Conservation (phyloP, 2,113 vertebrate genomes). For the Alethe diademata region DNA sequence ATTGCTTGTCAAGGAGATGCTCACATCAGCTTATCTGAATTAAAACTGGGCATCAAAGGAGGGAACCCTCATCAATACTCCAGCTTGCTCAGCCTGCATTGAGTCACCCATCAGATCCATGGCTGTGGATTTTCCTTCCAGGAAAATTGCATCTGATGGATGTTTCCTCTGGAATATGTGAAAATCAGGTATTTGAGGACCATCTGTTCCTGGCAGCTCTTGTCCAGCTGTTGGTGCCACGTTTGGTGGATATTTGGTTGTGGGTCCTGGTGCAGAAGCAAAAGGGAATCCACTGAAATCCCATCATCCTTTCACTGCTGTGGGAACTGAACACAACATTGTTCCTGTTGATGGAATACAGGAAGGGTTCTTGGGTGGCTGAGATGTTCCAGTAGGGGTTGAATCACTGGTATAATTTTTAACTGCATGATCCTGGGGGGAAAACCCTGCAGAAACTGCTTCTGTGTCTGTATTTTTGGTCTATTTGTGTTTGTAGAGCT, state of each 20-base stretch:
- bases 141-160: background rate
- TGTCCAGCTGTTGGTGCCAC: background rate
- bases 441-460: background rate
- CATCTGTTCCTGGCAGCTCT: background rate
- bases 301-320: rapidly evolving
- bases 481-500: background rate
- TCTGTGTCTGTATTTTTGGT: background rate
- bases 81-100: background rate
- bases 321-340: rapidly evolving
- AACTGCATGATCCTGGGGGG: background rate
- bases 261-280: background rate
- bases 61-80: background rate
- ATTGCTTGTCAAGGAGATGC: conserved; percentile 19
- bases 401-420: background rate
- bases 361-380: background rate
- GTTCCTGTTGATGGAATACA: rapidly evolving
- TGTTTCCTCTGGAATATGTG: background rate
- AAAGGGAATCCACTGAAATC: background rate
- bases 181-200: background rate
- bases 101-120: background rate
- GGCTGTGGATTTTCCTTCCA: background rate
- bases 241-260: rapidly evolving
- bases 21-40: conserved; percentile 7
- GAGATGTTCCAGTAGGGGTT: background rate
- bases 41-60: background rate